Conservation (phyloP, 1,140 invertebrate genomes). For the Carposina sasakii region DNA sequence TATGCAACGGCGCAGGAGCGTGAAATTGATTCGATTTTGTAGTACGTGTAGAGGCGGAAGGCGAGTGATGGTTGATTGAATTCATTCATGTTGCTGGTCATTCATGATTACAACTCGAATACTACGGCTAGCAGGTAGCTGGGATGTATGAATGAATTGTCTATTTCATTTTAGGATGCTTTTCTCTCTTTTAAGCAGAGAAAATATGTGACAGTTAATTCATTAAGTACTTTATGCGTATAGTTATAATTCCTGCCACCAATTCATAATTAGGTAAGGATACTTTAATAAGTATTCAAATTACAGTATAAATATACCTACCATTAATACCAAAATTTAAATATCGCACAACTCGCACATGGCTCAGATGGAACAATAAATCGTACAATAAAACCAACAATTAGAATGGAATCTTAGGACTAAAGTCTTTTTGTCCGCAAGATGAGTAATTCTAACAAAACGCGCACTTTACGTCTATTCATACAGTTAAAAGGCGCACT, state of each 20-base stretch:
- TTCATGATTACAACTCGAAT: constrained; percentile 53
- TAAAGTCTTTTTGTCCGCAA: no score
- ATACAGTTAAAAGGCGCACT: constrained; percentile 34
- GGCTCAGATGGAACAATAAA: no score
- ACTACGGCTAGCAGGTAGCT: constrained; percentile 45
- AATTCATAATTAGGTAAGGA: no score
- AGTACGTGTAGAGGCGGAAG: constrained; percentile 46
- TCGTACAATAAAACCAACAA: constrained; percentile 16
- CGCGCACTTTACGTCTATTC: constrained; percentile 3
- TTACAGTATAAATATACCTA: no score
- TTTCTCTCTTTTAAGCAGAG: no score
- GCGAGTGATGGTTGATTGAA: constrained; percentile 10
- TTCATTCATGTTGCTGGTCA: constrained; percentile 41
- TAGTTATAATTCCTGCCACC: no score
- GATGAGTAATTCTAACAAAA: constrained; percentile 32
- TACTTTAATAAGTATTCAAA: no score
- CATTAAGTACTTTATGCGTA: no score
- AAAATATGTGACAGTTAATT: no score
- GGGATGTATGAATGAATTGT: constrained; percentile 24
- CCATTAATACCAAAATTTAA: no score
- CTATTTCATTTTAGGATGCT: constrained; percentile 14
- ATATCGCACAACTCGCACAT: no score
- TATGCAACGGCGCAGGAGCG: constrained; percentile 58
- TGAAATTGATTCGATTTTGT: constrained; percentile 55
- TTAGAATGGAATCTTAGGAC: no score